Evolutionary conservation across 1,140 invertebrate species (phyloP).

Genomic region (Brachionus koreanus): DNA sequence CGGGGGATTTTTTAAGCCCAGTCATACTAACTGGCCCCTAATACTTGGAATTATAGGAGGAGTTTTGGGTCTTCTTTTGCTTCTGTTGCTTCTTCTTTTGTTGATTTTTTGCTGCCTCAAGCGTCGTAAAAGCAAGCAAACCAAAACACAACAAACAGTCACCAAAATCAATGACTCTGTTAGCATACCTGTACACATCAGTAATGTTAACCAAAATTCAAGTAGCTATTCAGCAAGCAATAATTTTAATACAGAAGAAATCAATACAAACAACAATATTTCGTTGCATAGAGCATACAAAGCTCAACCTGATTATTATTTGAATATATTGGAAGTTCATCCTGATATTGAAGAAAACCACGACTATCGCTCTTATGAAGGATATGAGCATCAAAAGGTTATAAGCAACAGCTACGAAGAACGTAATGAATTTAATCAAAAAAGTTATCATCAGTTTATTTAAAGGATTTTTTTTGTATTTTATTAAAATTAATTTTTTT

Average conservation of each 20-base stretch:
- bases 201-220: neutral
- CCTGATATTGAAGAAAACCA: neutral
- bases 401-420: neutral
- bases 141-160: neutral
- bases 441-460: neutral
- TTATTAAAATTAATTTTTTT: neutral
- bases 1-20: neutral
- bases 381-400: neutral
- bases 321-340: neutral
- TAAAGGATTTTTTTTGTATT: too few relatives aligned
- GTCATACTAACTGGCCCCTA: neutral
- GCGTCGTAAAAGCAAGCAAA: neutral
- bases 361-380: neutral
- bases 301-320: neutral
- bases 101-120: constrained; percentile 12
- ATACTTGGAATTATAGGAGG: constrained; percentile 41
- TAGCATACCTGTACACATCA: neutral
- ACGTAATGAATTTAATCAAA: neutral
- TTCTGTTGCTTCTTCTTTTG: neutral
- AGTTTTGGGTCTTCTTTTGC: neutral
- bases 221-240: neutral
- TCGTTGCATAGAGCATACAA: neutral
- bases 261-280: neutral
- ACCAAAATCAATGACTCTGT: neutral
- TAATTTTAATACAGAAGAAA: neutral